Conservation (phyloP, 2,113 vertebrate species). For the Cyanoderma ruficeps region DNA sequence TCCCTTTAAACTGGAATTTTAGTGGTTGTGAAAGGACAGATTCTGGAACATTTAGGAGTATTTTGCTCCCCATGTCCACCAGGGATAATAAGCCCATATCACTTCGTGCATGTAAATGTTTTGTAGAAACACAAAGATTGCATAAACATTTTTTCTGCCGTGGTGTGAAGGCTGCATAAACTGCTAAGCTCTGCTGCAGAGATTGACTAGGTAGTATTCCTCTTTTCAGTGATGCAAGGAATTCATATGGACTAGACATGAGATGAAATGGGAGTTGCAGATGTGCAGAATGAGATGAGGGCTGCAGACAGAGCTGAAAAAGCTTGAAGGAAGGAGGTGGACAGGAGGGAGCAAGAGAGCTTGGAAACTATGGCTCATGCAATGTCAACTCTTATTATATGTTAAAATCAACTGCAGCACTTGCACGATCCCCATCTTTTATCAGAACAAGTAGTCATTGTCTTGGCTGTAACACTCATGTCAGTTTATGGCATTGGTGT, state of each 20-base stretch:
- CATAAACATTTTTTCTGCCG: not conserved
- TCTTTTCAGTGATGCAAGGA: not conserved
- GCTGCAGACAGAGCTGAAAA: not conserved
- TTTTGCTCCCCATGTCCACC: not conserved
- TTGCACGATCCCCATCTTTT: not conserved
- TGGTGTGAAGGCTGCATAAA: not conserved
- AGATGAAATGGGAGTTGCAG: constrained; percentile 6
- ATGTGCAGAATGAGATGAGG: not conserved
- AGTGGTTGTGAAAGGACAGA: not conserved
- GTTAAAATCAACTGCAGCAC: not conserved
- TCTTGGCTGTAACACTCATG: not conserved
- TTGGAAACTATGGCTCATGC: not conserved
- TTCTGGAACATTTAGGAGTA: not conserved
- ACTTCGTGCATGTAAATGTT: not conserved
- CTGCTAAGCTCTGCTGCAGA: not conserved
- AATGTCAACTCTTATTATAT: not conserved
- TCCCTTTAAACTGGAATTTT: not conserved
- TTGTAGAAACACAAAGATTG: not conserved
- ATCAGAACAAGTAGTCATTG: not conserved
- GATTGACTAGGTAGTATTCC: not conserved
- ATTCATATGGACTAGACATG: not conserved
- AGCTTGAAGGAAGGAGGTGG: not conserved
- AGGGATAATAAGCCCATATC: not conserved
- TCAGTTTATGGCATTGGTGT: not conserved
- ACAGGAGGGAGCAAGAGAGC: not conserved